phyloP scores from a whole-genome alignment of 2,797 vertebrate genomes.

The Spinibarbus caldwelli region DNA sequence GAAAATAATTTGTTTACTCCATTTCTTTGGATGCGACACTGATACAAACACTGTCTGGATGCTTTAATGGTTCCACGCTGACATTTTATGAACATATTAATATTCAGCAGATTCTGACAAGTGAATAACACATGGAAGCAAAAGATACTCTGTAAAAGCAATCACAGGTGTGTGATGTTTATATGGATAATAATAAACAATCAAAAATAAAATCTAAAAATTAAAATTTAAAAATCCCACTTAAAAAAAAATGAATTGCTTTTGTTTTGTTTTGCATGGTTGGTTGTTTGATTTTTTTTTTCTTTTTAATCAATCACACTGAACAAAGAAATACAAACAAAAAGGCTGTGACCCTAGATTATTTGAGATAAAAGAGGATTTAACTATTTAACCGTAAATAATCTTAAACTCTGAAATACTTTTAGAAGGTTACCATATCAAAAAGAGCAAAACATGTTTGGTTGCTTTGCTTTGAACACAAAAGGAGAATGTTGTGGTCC shows the following conservation, averaged over 20 bases:
- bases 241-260: too few species aligned
- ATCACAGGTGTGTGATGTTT: not conserved
- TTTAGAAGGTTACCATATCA: not conserved
- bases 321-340: not conserved
- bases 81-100: conserved; percentile 35
- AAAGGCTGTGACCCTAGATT: not conserved
- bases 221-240: not conserved
- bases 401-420: not conserved
- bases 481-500: not conserved
- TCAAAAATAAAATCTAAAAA: not conserved
- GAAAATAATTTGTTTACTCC: conserved; percentile 52
- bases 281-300: too few species aligned
- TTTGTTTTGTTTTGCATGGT: too few species aligned
- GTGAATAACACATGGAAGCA: conserved; percentile 40
- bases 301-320: too few species aligned
- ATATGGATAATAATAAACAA: not conserved
- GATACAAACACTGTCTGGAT: conserved; percentile 33
- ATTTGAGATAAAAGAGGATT: not conserved
- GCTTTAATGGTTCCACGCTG: conserved; percentile 48
- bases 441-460: not conserved
- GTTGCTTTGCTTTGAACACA: not conserved
- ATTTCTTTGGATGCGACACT: conserved; percentile 52
- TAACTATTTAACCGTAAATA: not conserved
- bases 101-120: conserved; percentile 48
- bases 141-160: too few species aligned